A percentile compares a stretch with the other conserved stretches of the same genome.
phyloP scores from a whole-genome alignment of 2,113 vertebrate genomes.

The Grus americana region DNA sequence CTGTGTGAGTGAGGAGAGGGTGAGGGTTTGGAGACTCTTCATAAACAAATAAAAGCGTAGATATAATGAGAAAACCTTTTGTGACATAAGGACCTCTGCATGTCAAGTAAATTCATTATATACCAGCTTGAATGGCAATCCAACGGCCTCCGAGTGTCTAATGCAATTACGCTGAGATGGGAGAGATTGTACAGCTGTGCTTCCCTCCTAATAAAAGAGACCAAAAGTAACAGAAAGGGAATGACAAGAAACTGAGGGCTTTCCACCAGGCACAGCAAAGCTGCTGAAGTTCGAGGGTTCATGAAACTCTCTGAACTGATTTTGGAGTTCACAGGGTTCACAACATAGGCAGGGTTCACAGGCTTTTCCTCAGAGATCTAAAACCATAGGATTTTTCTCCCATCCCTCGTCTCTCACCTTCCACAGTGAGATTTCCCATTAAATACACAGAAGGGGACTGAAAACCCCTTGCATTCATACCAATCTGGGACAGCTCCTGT shows the following conservation, averaged over 20 bases:
- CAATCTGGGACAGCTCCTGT: neutral
- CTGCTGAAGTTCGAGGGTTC: neutral
- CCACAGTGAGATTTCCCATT: neutral
- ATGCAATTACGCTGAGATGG: conserved; percentile 36
- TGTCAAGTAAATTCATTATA: conserved; percentile 65
- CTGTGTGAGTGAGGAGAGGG: neutral
- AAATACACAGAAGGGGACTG: neutral
- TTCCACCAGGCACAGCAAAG: neutral
- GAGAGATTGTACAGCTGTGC: conserved; percentile 54
- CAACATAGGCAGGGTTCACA: neutral
- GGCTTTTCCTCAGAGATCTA: neutral
- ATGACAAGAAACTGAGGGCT: neutral
- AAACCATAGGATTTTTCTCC: neutral
- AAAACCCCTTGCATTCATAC: neutral
- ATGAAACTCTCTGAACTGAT: neutral
- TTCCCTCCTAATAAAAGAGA: neutral
- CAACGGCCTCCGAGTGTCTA: conserved; percentile 45
- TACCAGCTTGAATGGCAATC: conserved; percentile 48
- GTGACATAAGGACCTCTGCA: conserved; percentile 61
- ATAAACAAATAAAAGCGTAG: conserved; percentile 46
- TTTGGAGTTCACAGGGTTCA: neutral
- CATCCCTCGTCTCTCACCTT: neutral
- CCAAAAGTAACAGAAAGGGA: conserved; percentile 4
- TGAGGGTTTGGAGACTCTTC: neutral
- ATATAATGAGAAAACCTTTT: conserved; percentile 67